Evolutionary conservation across 2,888 invertebrate species (phyloP).

Genomic region (Noctua janthe): DNA sequence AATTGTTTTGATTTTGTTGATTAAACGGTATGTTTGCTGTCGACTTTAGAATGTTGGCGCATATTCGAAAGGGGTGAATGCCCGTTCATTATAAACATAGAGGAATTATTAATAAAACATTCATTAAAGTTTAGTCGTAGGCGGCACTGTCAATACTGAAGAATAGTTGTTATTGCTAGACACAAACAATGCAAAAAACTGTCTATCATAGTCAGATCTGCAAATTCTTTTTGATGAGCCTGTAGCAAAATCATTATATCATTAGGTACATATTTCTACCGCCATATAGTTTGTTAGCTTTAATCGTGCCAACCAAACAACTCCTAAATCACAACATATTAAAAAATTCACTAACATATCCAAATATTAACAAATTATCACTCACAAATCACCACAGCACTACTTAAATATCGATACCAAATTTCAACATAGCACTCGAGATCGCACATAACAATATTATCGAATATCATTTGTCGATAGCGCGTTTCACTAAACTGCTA

Average conservation of each 20-base stretch:
- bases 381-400: constrained; percentile 11
- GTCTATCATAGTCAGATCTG: not conserved
- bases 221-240: not conserved
- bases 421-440: constrained; percentile 56
- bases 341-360: constrained; percentile 12
- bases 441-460: constrained; percentile 41
- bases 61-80: constrained; percentile 25
- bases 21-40: constrained; percentile 28
- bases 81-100: constrained; percentile 5
- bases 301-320: not conserved
- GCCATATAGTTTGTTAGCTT: too few relatives aligned
- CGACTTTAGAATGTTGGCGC: constrained; percentile 13
- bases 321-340: not conserved
- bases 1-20: constrained; percentile 48
- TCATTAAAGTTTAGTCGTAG: constrained; percentile 22
- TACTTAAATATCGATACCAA: constrained; percentile 38
- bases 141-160: not conserved
- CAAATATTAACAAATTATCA: constrained; percentile 25
- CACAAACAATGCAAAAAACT: not conserved
- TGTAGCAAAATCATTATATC: not conserved
- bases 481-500: constrained; percentile 54
- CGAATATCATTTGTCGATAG: constrained; percentile 57
- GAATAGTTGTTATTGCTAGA: not conserved
- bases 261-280: not conserved
- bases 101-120: constrained; percentile 10